Evolutionary conservation across 2,113 vertebrate species (phyloP).

Genomic region (Chrysemys picta): DNA sequence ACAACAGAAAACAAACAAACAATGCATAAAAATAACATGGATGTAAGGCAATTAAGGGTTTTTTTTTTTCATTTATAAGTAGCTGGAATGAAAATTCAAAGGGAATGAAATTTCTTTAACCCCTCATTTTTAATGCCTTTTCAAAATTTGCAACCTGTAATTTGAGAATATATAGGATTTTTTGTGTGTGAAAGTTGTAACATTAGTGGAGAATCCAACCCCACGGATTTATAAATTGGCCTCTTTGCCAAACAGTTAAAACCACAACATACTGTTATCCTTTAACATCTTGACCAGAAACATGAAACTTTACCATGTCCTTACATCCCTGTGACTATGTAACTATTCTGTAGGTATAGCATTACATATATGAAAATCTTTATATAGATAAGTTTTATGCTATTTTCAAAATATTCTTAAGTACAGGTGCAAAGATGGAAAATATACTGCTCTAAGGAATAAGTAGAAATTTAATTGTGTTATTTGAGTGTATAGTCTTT

Average conservation of each 20-base stretch:
- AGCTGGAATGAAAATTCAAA: constrained; percentile 50
- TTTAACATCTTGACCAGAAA: background rate
- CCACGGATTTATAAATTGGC: background rate
- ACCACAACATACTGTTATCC: constrained; percentile 4
- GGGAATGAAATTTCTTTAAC: background rate
- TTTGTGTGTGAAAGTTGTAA: constrained; percentile 18
- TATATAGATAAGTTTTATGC: constrained; percentile 65
- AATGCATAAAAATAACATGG: constrained; percentile 61
- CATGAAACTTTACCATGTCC: background rate
- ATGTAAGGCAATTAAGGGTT: constrained; percentile 60
- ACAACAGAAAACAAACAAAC: constrained; percentile 34
- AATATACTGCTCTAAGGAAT: constrained; percentile 36
- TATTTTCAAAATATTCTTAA: constrained; percentile 69
- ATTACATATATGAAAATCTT: constrained; percentile 49
- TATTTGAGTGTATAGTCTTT: constrained; percentile 48
- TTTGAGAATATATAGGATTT: constrained; percentile 5
- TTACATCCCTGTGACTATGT: constrained; percentile 65
- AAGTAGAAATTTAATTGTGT: constrained; percentile 42
- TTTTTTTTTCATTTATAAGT: constrained; percentile 23
- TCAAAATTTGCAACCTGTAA: constrained; percentile 8
- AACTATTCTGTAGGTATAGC: constrained; percentile 53
- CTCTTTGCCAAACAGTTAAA: constrained; percentile 36
- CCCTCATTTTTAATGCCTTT: background rate
- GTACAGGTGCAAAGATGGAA: constrained; percentile 50
- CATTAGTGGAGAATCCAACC: constrained; percentile 23